Percentiles rank a stretch among this genome's conserved stretches.
Evolutionary conservation across 2,113 vertebrate species (phyloP).

Genomic region (Spea bombifrons): DNA sequence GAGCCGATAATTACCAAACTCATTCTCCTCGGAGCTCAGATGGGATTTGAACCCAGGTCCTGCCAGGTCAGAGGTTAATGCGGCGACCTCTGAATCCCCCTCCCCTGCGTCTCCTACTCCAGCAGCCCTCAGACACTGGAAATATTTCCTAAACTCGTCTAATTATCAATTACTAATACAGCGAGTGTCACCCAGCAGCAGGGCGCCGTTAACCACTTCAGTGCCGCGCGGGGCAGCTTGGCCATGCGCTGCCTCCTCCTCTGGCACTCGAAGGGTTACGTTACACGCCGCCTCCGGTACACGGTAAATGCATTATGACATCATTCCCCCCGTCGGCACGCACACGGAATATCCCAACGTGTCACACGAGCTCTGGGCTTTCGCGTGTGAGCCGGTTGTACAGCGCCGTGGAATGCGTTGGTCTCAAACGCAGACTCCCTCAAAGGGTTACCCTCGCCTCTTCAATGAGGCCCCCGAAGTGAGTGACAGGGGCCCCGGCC

Average conservation of each 20-base stretch:
- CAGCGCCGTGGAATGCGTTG: no score
- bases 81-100: constrained; percentile 32
- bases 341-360: no score
- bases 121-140: constrained; percentile 11
- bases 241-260: no score
- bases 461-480: constrained; percentile 40
- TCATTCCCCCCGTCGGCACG: no score
- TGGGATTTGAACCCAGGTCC: constrained; percentile 46
- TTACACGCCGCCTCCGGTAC: no score
- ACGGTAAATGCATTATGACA: no score
- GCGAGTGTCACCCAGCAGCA: no score
- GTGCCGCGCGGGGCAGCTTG: no score
- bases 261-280: no score
- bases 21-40: constrained; percentile 43
- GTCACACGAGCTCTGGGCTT: no score
- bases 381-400: no score
- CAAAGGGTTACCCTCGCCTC: constrained; percentile 22
- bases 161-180: constrained; percentile 23
- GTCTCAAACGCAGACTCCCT: constrained; percentile 1
- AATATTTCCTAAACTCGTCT: constrained; percentile 24
- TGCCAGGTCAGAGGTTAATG: constrained; percentile 41
- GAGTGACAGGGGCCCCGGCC: constrained; percentile 7
- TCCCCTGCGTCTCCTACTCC: not conserved
- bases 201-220: no score
- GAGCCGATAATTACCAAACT: constrained; percentile 43